Base-by-base conservation (phyloP, 2,888 invertebrate genomes). In the Antheraea yamamai region DNA sequence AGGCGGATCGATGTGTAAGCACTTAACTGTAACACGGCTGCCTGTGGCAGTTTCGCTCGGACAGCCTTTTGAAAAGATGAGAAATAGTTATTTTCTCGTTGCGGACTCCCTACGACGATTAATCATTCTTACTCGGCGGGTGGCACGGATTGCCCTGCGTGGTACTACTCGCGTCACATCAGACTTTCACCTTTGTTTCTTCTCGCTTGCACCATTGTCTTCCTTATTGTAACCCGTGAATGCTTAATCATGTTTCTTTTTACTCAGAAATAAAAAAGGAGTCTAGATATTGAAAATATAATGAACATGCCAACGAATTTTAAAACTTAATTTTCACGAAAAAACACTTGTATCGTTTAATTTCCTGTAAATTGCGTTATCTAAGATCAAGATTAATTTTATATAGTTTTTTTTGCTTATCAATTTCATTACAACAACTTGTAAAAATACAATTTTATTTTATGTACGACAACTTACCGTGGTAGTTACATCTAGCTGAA, bases 81-180 rank as follows among this genome's bases (percentile, higher is more conserved):
- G 91, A 91, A 92, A 92, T 92, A 91, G 92, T 92, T 92, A 91
- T 90, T 90, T 91, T 88, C 88, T 89, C 84, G 86, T 85, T 83
- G 85, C 85, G 85, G 89, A 90, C 89, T 88, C 88, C 88, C 90
- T 83, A 82, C 84, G 82, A 88, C 88, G 85, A 93, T 93, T 93
- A 92, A 93, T 93, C 92, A 93, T 91, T 81, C 84, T 84, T 83
- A 84, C 91, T 85, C 89, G 82, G 89, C 88, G 88, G 90, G 90
- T 78, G 87, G 89, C 86, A 81, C 80, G 87, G 89, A 92, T 90
- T 92, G 92, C 92, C 91, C 91, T 88, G 82, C 85, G 88, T 85
- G 87, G 88, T 85, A 87, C 84, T 84, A 84, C 84, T 84, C 82
- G 84, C 84, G 85, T 81, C 85, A 84, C 84, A 84, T 86, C 80